Base-by-base conservation (phyloP, 2,888 invertebrate species). In the Acanthosoma haemorrhoidale region DNA sequence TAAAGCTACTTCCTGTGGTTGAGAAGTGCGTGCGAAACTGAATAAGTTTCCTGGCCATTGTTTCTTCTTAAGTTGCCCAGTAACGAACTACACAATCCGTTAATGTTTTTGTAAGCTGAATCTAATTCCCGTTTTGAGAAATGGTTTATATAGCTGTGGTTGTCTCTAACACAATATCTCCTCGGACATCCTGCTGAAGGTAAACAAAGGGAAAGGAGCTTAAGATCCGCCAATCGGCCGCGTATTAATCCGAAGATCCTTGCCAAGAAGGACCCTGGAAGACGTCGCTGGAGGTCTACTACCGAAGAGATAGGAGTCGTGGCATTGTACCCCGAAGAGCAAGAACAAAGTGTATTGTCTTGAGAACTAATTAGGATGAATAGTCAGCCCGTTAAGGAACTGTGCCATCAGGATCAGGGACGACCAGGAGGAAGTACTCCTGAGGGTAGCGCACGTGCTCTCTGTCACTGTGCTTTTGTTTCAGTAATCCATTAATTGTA, bases 261-360 rank as follows among this genome's bases (percentile, higher is more conserved):
- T 51, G 51, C 51, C 51, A 5, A 51, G 51, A n/a, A n/a, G n/a
- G 51, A 25, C 51, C 51, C 51, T 51, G 51, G 25, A 51, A 51
- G 51, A 51, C 51, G n/a, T 51, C 51, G 51, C 51, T 51, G 51
- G 51, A 51, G 51, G 51, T 51, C 51, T 5, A 5, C 51, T 25
- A 13, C 25, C 51, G 25, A 51, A 51, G 51, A 51, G 51, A 25
- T 25, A n/a, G 25, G 51, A 25, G 29, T 51, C 29, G 51, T 51
- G 51, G n/a, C n/a, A n/a, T n/a, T n/a, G n/a, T n/a, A n/a, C n/a
- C n/a, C 51, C 29, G 25, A 5, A 2, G 43, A 18, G n/a, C 0
- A 51, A 25, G 29, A 51, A 51, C 51, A 51, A 51, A 51, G 51
- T 51, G 51, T 51, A 51, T 51, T 51, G 51, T 51, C 51, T 51